Evolutionary conservation across 2,888 invertebrate species (phyloP), one percentile per base, ranked within the genome.

Genomic region (Dascillus cervinus): DNA sequence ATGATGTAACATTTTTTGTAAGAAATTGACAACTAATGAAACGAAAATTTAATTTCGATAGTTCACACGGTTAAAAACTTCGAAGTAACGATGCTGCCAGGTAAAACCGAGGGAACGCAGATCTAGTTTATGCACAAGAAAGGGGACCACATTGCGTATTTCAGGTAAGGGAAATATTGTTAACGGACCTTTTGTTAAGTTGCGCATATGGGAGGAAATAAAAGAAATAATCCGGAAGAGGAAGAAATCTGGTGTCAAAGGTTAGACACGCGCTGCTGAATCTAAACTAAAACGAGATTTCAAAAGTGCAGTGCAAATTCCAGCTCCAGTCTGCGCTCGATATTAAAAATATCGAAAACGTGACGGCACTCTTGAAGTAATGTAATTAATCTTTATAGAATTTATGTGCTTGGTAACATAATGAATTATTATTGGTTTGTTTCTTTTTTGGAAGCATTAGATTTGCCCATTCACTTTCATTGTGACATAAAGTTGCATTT

Each of bases 241-340:
- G 52, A 54, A 52, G 51, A 41, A 47, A 45, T 47, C 41, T 38
- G 41, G 45, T 43, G 41, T 46, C 44, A 44, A 35, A 51, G 51
- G 52, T 52, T 52, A 52, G 47, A 45, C 34, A 52, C 50, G 50
- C 48, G 51, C 45, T 40, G 43, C 43, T 49, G 51, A 41, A 43
- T 47, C 36, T 41, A 33, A 35, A 37, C 32, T 33, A 37, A n/a
- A 39, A 39, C 39, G 26, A 39, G 39, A 39, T 36, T 22, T 32
- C 19, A 32, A 35, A 35, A 32, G 35, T 32, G 29, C 21, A 26
- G 13, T 13, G 20, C 21, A 22, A 22, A n/a, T n/a, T n/a, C n/a
- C n/a, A n/a, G n/a, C n/a, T n/a, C n/a, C n/a, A n/a, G n/a, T n/a
- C n/a, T n/a, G n/a, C n/a, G n/a, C n/a, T n/a, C n/a, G n/a, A n/a